Percentiles rank a stretch among this genome's conserved stretches.
These are phyloP conservation scores for Spodoptera littoralis DNA, from an alignment of 2,888 invertebrate genomes.

Conservation along the genomic window DNA sequence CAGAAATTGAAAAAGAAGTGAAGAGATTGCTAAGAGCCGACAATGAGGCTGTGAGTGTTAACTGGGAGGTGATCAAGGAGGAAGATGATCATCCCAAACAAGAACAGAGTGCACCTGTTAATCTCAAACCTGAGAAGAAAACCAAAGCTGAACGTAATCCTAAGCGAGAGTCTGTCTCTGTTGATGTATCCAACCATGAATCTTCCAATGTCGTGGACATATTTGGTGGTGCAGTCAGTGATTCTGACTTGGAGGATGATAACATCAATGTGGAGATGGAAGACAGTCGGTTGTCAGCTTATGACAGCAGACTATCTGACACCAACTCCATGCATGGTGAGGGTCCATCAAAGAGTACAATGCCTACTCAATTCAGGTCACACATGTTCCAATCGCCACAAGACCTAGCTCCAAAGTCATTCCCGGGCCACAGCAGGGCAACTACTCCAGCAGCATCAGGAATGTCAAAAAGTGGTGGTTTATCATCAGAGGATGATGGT, in stretches of 20 bases:
- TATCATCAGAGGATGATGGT: constrained; percentile 77
- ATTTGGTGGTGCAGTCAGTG: constrained; percentile 97
- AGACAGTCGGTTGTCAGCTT: constrained; percentile 93
- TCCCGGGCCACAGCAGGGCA: constrained; percentile 61
- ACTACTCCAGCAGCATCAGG: constrained; percentile 64
- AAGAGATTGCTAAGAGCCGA: constrained; percentile 96
- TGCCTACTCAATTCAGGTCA: constrained; percentile 77
- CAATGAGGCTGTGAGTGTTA: constrained; percentile 96
- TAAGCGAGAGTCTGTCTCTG: constrained; percentile 59
- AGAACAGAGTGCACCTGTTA: constrained; percentile 63
- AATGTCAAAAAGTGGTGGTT: constrained; percentile 63
- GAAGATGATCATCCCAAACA: constrained; percentile 91
- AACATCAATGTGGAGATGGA: constrained; percentile 94
- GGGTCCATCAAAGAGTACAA: constrained; percentile 60
- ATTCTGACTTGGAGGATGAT: constrained; percentile 94
- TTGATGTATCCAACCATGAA: constrained; percentile 61
- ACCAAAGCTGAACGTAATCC: constrained; percentile 67
- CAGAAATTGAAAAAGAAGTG: constrained; percentile 99
- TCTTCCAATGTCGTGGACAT: constrained; percentile 91
- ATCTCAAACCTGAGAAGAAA: constrained; percentile 75
- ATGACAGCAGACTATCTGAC: constrained; percentile 93
- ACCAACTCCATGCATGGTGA: constrained; percentile 78
- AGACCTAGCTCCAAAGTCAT: constrained; percentile 60
- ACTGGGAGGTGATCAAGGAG: constrained; percentile 96
- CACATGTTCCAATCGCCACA: constrained; percentile 74